These are phyloP conservation scores for Rutilus rutilus DNA, from an alignment of 2,113 vertebrate genomes.

Conservation along the genomic window DNA sequence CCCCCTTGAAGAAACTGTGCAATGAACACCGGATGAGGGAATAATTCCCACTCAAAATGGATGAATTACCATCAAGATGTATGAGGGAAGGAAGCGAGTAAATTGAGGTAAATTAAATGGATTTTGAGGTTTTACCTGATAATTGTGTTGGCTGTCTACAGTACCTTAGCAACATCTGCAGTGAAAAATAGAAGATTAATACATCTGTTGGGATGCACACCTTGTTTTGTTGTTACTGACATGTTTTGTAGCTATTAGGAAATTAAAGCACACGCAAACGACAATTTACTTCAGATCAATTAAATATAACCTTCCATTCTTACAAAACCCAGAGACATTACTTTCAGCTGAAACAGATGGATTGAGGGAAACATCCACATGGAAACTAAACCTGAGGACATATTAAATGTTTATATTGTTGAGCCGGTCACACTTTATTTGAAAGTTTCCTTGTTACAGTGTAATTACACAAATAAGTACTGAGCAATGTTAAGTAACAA, in stretches of 20 bases:
- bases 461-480: too few relatives aligned
- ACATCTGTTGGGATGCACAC: background rate
- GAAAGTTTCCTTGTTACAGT: background rate
- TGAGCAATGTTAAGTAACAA: background rate
- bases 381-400: background rate
- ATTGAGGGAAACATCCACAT: background rate
- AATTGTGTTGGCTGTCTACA: background rate
- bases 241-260: background rate
- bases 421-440: background rate
- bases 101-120: background rate
- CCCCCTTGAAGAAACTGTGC: constrained; percentile 42
- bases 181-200: background rate
- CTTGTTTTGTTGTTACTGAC: background rate
- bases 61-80: background rate
- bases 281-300: background rate
- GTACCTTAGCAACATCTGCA: background rate
- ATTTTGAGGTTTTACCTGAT: background rate
- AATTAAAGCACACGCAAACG: background rate
- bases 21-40: background rate
- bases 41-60: background rate
- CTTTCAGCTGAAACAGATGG: background rate
- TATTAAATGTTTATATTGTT: background rate
- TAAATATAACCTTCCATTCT: background rate
- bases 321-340: background rate
- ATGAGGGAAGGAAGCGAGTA: background rate